These are phyloP conservation scores for Cetoscarus ocellatus DNA, from an alignment of 2,797 vertebrate species.

Conservation along the genomic window DNA sequence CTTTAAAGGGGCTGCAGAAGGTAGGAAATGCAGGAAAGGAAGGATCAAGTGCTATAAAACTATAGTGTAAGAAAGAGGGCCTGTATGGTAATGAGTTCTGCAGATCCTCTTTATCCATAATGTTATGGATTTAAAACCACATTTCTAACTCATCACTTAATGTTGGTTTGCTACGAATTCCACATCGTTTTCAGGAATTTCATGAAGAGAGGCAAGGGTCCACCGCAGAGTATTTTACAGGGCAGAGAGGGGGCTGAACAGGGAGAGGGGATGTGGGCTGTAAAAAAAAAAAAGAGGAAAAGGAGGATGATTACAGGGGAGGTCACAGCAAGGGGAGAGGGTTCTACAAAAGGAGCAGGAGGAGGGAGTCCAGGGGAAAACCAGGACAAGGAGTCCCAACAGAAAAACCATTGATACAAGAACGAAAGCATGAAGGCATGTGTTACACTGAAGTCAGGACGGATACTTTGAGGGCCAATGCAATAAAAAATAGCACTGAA, in stretches of 20 bases:
- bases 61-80: conserved; percentile 1
- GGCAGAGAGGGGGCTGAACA: conserved; percentile 14
- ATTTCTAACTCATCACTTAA: conserved; percentile 42
- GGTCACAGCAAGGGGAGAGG: neutral
- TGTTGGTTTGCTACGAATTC: conserved; percentile 63
- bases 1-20: conserved; percentile 7
- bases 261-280: conserved; percentile 12
- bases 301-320: conserved; percentile 26
- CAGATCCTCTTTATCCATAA: neutral
- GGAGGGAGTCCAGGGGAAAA: neutral
- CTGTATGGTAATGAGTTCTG: neutral
- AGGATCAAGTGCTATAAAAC: too few species aligned
- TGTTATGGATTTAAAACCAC: conserved; percentile 1
- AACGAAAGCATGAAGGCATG: neutral
- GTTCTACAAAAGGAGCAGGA: neutral
- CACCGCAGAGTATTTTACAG: conserved; percentile 25
- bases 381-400: neutral
- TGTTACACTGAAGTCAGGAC: neutral
- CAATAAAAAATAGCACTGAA: neutral
- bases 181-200: conserved; percentile 83
- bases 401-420: neutral
- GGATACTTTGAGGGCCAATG: neutral
- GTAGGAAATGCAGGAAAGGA: conserved; percentile 4
- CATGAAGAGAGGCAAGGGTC: conserved; percentile 51
- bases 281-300: conserved; percentile 28